Conservation (phyloP, 2,113 vertebrate genomes). For the Tetrax tetrax region DNA sequence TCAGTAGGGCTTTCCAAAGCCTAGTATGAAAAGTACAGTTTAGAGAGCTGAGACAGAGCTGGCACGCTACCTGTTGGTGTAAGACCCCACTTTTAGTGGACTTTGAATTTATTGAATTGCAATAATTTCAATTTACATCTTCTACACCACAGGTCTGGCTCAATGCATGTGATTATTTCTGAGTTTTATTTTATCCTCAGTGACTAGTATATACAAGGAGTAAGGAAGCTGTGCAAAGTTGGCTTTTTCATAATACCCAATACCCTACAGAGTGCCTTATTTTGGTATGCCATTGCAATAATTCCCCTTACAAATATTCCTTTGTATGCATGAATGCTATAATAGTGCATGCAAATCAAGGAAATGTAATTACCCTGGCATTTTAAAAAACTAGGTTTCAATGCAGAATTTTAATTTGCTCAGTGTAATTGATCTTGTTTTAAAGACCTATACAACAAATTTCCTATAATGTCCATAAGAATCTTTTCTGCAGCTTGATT, state of each 20-base stretch:
- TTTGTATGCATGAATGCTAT: background rate
- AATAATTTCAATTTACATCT: background rate
- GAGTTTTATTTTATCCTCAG: background rate
- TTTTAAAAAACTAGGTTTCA: background rate
- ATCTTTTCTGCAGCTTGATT: background rate
- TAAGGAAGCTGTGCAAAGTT: background rate
- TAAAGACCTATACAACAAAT: background rate
- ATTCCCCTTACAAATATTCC: background rate
- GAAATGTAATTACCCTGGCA: background rate
- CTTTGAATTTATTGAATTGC: background rate
- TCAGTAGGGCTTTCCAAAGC: background rate
- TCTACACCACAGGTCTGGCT: background rate
- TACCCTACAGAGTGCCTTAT: background rate
- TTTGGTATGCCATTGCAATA: background rate
- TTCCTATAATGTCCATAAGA: background rate
- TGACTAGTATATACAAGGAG: background rate
- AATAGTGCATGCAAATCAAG: background rate
- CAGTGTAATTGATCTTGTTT: background rate
- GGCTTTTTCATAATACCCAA: background rate
- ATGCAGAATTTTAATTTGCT: background rate
- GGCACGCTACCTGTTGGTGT: background rate
- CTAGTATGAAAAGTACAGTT: background rate
- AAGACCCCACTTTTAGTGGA: background rate
- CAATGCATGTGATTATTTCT: background rate
- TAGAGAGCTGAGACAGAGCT: background rate